Percentiles rank a stretch among this genome's conserved stretches.
Evolutionary conservation across 2,797 vertebrate species (phyloP).

Genomic region (Liparis tanakae): DNA sequence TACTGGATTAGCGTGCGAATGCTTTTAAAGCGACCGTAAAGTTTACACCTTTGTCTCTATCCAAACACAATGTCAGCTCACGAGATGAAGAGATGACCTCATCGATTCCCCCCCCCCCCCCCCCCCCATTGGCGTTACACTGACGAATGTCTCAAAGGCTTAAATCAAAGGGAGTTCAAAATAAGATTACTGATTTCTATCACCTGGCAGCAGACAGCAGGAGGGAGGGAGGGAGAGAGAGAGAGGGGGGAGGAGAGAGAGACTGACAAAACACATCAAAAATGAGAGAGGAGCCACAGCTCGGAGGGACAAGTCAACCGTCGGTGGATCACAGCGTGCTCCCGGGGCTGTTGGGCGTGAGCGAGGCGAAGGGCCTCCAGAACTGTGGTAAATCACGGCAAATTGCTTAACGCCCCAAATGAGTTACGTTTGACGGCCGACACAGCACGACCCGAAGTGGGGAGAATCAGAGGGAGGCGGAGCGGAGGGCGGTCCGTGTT

Average conservation of each 20-base stretch:
- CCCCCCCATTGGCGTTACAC: conserved; percentile 69
- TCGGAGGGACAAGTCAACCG: conserved; percentile 65
- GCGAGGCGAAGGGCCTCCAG: conserved; percentile 52
- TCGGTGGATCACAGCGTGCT: conserved; percentile 47
- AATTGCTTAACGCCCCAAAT: conserved; percentile 78
- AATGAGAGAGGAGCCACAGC: conserved; percentile 54
- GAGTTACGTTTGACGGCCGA: conserved; percentile 71
- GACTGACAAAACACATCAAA: conserved; percentile 60
- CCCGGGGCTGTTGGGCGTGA: conserved; percentile 50
- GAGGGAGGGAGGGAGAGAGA: conserved; percentile 22
- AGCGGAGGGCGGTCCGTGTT: conserved; percentile 28
- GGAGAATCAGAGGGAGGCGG: conserved; percentile 42
- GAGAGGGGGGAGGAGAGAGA: neutral
- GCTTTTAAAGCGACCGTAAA: conserved; percentile 28
- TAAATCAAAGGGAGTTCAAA: conserved; percentile 83
- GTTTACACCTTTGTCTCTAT: conserved; percentile 41
- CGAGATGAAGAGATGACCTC: conserved; percentile 74
- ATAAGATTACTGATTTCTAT: conserved; percentile 85
- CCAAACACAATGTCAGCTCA: conserved; percentile 19
- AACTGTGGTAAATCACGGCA: conserved; percentile 75
- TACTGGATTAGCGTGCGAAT: neutral
- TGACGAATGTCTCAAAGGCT: conserved; percentile 83
- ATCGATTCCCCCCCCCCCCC: conserved; percentile 72
- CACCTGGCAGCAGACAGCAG: conserved; percentile 72
- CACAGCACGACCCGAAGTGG: conserved; percentile 59